Evolutionary conservation across 2,113 vertebrate genomes (phyloP).

Genomic region (Hemichromis elongatus): DNA sequence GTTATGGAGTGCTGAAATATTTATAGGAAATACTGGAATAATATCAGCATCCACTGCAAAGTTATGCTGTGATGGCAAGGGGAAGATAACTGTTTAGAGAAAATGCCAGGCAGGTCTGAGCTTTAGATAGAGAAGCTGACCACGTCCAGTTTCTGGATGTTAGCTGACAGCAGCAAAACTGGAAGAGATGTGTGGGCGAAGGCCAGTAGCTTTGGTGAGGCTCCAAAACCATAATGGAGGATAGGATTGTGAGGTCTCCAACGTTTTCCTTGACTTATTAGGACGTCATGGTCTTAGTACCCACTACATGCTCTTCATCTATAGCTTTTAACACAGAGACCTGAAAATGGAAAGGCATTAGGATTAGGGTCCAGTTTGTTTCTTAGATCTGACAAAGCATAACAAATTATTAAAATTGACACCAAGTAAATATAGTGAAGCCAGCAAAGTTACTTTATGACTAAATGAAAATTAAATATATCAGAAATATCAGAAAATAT

Average conservation of each 20-base stretch:
- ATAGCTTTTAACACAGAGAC: constrained; percentile 85
- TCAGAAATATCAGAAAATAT: neutral
- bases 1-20: neutral
- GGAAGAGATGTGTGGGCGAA: constrained; percentile 79
- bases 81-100: constrained; percentile 64
- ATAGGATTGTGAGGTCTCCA: constrained; percentile 61
- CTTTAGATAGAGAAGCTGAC: constrained; percentile 32
- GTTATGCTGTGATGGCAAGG: neutral
- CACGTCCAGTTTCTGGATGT: constrained; percentile 61
- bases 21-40: neutral
- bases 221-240: constrained; percentile 79
- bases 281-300: constrained; percentile 73
- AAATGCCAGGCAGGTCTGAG: constrained; percentile 76
- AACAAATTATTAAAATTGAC: neutral
- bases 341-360: constrained; percentile 55
- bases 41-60: neutral
- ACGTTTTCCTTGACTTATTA: constrained; percentile 67
- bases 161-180: constrained; percentile 36
- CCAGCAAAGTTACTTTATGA: neutral
- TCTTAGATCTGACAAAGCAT: neutral
- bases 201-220: constrained; percentile 86
- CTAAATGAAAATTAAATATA: neutral
- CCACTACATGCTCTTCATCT: constrained; percentile 83
- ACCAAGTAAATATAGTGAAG: neutral
- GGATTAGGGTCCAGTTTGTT: neutral